Percentiles rank a stretch among this genome's conserved stretches.
These are phyloP conservation scores for Rhodophaea formosa DNA, from an alignment of 2,888 invertebrate genomes.

Conservation along the genomic window DNA sequence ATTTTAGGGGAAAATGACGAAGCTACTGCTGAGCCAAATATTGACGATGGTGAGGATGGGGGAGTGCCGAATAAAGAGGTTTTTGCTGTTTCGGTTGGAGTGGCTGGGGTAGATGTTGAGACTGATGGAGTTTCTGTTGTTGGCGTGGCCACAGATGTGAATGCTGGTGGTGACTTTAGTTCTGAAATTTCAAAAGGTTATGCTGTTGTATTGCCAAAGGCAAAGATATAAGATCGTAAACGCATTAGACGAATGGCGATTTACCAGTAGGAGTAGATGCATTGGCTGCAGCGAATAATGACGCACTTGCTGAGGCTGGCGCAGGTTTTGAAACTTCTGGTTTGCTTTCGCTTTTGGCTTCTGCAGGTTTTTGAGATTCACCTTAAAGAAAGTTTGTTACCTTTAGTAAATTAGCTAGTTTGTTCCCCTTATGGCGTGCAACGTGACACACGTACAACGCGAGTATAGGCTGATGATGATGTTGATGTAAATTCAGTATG, in stretches of 20 bases:
- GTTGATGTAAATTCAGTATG: no score
- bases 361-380: constrained; percentile 34
- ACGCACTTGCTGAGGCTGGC: constrained; percentile 33
- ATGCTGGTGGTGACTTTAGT: constrained; percentile 34
- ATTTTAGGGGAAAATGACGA: constrained; percentile 23
- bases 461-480: no score
- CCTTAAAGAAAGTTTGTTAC: constrained; percentile 33
- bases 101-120: constrained; percentile 28
- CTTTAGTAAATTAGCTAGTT: no score
- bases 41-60: constrained; percentile 37
- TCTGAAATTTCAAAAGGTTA: constrained; percentile 34
- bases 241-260: neutral
- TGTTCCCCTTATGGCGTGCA: no score
- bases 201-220: neutral
- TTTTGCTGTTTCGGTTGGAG: constrained; percentile 27
- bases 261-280: constrained; percentile 34
- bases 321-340: constrained; percentile 33
- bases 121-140: constrained; percentile 22
- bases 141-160: constrained; percentile 26
- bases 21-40: constrained; percentile 44
- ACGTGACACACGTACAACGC: no score
- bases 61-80: constrained; percentile 26
- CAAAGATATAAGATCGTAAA: constrained; percentile 6
- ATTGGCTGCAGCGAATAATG: constrained; percentile 42
- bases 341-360: constrained; percentile 35